Evolutionary conservation across 1,140 invertebrate genomes (phyloP), one percentile per base, ranked within the genome.

Genomic region (Rhyzopertha dominica): DNA sequence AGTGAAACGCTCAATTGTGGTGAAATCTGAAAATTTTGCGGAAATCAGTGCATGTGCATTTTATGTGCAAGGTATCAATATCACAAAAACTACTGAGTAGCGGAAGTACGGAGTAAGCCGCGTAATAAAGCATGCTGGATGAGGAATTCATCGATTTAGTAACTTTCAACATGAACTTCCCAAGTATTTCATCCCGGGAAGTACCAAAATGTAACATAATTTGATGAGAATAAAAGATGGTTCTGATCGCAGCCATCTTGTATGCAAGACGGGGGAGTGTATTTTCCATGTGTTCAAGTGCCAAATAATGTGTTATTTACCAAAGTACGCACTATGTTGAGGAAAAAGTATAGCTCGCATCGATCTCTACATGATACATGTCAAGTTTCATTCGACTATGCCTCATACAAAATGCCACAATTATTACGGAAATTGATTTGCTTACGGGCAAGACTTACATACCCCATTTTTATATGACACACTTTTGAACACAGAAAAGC

Each of bases 381-480:
- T 31, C 5, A 31, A 31, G 17, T 31, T 31, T 31, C 23, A 30
- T 46, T 46, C 38, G 20, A 8, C 24, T 14, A 17, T 25, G 34
- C 45, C 23, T 50, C 48, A 50, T 50, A 50, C 36, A 46, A 18
- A 42, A 47, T 22, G 31, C 10, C 30, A 45, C 38, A 48, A 53
- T 35, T 43, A 39, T 32, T 42, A 57, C 52, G 38, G 54, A 59
- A 61, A 63, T 61, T 61, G 62, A 62, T 65, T 63, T 60, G 61
- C 60, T 62, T 63, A 63, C 56, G 56, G 58, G 47, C 44, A 62
- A 56, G 59, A 62, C 62, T 64, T 64, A 67, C 63, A 65, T 67
- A 67, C 63, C 65, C 65, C 62, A 67, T 66, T 62, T n/a, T 61
- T 65, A 59, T 56, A 62, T 67, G 65, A 67, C 65, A 67, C 65